Evolutionary conservation across 1,140 invertebrate species (phyloP).

Genomic region (Hydropsyche tenuis): DNA sequence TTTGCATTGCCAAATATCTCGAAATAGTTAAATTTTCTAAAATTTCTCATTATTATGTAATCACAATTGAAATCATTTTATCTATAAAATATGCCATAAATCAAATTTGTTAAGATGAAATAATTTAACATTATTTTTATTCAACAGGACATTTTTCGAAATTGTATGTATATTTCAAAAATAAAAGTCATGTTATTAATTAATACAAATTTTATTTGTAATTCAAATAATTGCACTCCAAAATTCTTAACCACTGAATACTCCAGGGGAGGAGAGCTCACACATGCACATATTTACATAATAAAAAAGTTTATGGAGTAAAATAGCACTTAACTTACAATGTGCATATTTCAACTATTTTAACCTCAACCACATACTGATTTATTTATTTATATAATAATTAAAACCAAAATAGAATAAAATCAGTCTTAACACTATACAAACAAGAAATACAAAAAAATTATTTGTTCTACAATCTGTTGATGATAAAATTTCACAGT

Average conservation of each 20-base stretch:
- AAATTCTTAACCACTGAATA: neutral
- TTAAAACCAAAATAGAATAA: slow-evolving; percentile 1
- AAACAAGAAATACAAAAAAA: neutral
- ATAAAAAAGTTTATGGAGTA: slow-evolving; percentile 29
- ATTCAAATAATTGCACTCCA: too few relatives aligned
- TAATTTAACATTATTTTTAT: too few relatives aligned
- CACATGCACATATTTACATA: slow-evolving; percentile 17
- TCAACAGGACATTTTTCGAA: too few relatives aligned
- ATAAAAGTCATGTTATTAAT: too few relatives aligned
- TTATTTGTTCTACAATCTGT: slow-evolving; percentile 5
- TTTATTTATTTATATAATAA: neutral
- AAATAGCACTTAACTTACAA: slow-evolving; percentile 38
- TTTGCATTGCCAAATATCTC: too few relatives aligned
- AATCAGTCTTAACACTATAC: neutral
- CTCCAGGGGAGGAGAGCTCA: neutral
- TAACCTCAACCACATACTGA: slow-evolving; percentile 34
- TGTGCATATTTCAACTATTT: slow-evolving; percentile 38
- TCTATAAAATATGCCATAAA: too few relatives aligned
- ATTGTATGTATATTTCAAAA: too few relatives aligned
- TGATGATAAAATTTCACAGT: neutral
- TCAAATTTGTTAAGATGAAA: too few relatives aligned
- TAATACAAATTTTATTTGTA: too few relatives aligned
- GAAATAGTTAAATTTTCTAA: too few relatives aligned
- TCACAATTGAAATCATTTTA: too few relatives aligned
- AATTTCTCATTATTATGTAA: too few relatives aligned